A percentile compares a stretch with the other conserved stretches of the same genome.
Conservation (phyloP, 1,140 invertebrate species). For the Drosophila triauraria region DNA sequence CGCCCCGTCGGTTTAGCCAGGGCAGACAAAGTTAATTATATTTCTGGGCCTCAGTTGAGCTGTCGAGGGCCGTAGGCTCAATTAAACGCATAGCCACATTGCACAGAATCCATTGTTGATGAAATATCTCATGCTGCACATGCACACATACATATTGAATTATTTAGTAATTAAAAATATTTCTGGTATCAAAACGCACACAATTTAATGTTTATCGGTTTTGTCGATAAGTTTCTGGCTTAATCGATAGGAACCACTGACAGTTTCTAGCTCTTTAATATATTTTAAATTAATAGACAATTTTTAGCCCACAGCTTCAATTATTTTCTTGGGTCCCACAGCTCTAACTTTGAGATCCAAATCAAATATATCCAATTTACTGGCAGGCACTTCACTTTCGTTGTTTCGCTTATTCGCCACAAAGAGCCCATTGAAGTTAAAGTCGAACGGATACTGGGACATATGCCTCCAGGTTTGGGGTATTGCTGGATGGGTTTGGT, state of each 20-base stretch:
- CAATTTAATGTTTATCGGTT: no score
- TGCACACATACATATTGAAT: not conserved
- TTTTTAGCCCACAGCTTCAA: no score
- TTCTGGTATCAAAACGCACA: not conserved
- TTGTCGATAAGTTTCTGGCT: no score
- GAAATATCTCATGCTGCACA: not conserved
- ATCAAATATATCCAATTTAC: no score
- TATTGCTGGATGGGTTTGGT: constrained; percentile 46
- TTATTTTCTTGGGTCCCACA: no score
- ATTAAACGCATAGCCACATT: constrained; percentile 60
- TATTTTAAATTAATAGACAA: no score
- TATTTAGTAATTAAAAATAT: not conserved
- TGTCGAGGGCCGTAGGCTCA: constrained; percentile 46
- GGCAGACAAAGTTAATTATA: constrained; percentile 73
- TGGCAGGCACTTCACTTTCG: not conserved
- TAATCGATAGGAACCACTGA: no score
- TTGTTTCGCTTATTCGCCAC: constrained; percentile 39
- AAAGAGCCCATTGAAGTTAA: constrained; percentile 46
- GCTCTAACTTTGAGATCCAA: no score
- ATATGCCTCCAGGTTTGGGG: constrained; percentile 28
- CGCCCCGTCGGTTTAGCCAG: constrained; percentile 1
- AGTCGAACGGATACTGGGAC: constrained; percentile 52
- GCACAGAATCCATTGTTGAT: constrained; percentile 25
- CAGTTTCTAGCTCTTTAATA: no score
- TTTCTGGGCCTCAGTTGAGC: constrained; percentile 55